phyloP scores from a whole-genome alignment of 2,888 invertebrate genomes.

The Yponomeuta sedellus region DNA sequence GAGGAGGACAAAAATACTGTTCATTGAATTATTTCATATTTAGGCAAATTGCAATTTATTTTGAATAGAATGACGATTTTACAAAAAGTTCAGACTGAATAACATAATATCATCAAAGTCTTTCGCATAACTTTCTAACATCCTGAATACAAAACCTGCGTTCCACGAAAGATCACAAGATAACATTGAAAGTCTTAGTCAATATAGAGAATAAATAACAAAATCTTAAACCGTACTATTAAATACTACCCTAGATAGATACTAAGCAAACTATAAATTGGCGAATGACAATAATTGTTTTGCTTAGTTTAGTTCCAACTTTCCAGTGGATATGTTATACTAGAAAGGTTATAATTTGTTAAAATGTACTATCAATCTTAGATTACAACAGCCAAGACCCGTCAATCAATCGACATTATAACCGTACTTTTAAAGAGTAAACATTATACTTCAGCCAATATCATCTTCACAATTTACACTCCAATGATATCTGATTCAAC shows the following conservation, averaged over 20 bases:
- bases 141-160: not conserved
- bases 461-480: slow-evolving; percentile 28
- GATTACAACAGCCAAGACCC: slow-evolving; percentile 32
- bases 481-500: slow-evolving; percentile 30
- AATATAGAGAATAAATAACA: slow-evolving; percentile 73
- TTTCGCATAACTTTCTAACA: not conserved
- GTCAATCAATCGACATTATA: slow-evolving; percentile 26
- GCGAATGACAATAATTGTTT: slow-evolving; percentile 38
- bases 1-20: slow-evolving; percentile 37
- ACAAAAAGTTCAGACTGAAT: not conserved
- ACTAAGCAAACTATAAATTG: slow-evolving; percentile 63
- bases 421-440: slow-evolving; percentile 28
- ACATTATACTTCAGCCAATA: slow-evolving; percentile 34
- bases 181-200: slow-evolving; percentile 65
- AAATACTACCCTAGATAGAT: slow-evolving; percentile 58
- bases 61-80: not conserved
- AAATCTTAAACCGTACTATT: slow-evolving; percentile 56
- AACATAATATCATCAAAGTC: slow-evolving; percentile 4
- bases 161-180: slow-evolving; percentile 53
- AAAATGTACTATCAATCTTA: slow-evolving; percentile 20
- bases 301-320: slow-evolving; percentile 21
- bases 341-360: slow-evolving; percentile 18
- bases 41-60: slow-evolving; percentile 6
- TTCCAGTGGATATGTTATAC: slow-evolving; percentile 10
- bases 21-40: slow-evolving; percentile 16